phyloP scores from a whole-genome alignment of 2,888 invertebrate genomes.

The Cephus sareptanus region DNA sequence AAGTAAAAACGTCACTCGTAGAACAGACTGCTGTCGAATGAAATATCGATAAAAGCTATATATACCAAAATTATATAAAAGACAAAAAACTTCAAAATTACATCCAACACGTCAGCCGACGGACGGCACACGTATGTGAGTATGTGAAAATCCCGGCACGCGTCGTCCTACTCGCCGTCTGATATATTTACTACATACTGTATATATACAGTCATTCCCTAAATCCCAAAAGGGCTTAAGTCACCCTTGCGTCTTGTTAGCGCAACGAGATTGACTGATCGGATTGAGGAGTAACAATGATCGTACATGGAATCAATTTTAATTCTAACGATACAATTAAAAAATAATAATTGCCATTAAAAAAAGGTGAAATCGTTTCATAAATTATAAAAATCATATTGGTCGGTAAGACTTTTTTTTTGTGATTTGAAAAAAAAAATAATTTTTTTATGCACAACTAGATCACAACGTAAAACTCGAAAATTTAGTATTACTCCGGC shows the following conservation, averaged over 20 bases:
- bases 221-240: conserved; percentile 8
- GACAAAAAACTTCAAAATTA: background rate
- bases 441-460: background rate
- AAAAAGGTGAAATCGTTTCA: too few species aligned
- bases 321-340: background rate
- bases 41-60: background rate
- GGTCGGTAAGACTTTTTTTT: too few species aligned
- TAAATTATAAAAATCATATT: too few species aligned
- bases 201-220: background rate
- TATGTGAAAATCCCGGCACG: background rate
- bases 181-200: background rate
- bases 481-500: background rate
- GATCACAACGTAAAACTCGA: background rate
- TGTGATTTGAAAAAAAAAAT: too few species aligned
- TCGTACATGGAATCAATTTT: background rate
- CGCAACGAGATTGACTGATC: background rate
- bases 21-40: background rate
- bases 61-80: too few species aligned
- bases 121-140: background rate
- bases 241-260: conserved; percentile 5
- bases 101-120: background rate
- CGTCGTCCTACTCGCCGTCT: background rate
- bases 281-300: background rate
- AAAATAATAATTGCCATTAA: background rate
- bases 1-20: background rate